phyloP scores from a whole-genome alignment of 1,140 invertebrate genomes.

The Caenorhabditis briggsae region DNA sequence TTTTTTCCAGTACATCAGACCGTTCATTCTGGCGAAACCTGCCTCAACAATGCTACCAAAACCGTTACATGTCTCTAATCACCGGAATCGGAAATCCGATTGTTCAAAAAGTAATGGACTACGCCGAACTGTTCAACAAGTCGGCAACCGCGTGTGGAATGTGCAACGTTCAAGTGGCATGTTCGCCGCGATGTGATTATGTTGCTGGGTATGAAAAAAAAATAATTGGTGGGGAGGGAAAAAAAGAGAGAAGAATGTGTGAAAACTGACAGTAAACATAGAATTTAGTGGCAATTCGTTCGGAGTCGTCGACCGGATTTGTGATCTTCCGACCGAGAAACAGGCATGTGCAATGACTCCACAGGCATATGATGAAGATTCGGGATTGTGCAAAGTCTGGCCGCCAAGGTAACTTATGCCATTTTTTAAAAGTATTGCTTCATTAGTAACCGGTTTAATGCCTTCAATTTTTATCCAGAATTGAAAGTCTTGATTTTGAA shows the following conservation, averaged over 20 bases:
- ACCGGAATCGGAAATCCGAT: slow-evolving; percentile 71
- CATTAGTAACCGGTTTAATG: no score
- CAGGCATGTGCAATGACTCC: slow-evolving; percentile 72
- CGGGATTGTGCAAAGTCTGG: slow-evolving; percentile 68
- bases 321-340: slow-evolving; percentile 70
- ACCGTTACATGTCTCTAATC: slow-evolving; percentile 71
- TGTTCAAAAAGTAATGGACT: slow-evolving; percentile 72
- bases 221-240: background rate
- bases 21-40: slow-evolving; percentile 68
- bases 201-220: slow-evolving; percentile 59
- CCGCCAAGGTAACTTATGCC: slow-evolving; percentile 64
- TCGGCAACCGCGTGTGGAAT: slow-evolving; percentile 72
- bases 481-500: no score
- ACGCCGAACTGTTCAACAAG: slow-evolving; percentile 71
- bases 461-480: no score
- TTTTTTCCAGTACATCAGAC: slow-evolving; percentile 67
- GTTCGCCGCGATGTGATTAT: slow-evolving; percentile 69
- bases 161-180: slow-evolving; percentile 72
- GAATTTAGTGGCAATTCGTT: slow-evolving; percentile 69
- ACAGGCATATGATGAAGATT: slow-evolving; percentile 65
- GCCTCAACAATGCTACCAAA: slow-evolving; percentile 69
- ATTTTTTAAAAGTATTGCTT: background rate
- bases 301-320: slow-evolving; percentile 70
- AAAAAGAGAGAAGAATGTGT: slow-evolving; percentile 38
- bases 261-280: slow-evolving; percentile 11